A percentile compares a stretch with the other conserved stretches of the same genome.
These are phyloP conservation scores for Synanthedon myopaeformis DNA, from an alignment of 2,888 invertebrate species.

Conservation along the genomic window DNA sequence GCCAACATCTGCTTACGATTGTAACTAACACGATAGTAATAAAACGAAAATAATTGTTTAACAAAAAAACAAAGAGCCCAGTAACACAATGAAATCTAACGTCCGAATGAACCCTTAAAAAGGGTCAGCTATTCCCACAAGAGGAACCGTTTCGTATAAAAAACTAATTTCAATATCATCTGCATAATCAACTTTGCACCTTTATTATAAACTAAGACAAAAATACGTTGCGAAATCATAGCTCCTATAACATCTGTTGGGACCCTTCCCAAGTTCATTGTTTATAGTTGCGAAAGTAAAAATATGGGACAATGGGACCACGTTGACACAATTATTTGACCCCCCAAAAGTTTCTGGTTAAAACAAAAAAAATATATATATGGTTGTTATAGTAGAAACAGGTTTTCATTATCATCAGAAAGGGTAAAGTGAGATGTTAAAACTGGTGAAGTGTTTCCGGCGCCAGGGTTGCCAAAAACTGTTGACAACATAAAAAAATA, in stretches of 20 bases:
- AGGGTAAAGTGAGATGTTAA: slow-evolving; percentile 60
- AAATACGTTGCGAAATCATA: slow-evolving; percentile 24
- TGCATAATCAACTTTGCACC: slow-evolving; percentile 40
- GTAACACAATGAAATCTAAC: slow-evolving; percentile 33
- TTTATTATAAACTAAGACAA: slow-evolving; percentile 53
- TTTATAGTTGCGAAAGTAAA: slow-evolving; percentile 43
- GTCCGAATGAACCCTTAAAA: slow-evolving; percentile 30
- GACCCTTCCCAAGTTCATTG: slow-evolving; percentile 36
- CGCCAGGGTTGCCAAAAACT: slow-evolving; percentile 31
- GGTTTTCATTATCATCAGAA: slow-evolving; percentile 64
- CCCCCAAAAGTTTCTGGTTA: slow-evolving; percentile 32
- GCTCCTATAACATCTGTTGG: slow-evolving; percentile 43
- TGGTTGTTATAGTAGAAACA: slow-evolving; percentile 55
- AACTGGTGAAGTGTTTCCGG: slow-evolving; percentile 40
- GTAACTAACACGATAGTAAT: slow-evolving; percentile 4
- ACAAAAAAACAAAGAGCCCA: slow-evolving; percentile 34
- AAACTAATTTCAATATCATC: slow-evolving; percentile 54
- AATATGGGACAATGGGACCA: slow-evolving; percentile 30
- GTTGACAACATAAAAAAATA: background rate
- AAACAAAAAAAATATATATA: slow-evolving; percentile 64
- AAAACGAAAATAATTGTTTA: slow-evolving; percentile 36
- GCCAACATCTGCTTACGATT: background rate
- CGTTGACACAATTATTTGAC: slow-evolving; percentile 62
- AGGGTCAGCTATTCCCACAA: slow-evolving; percentile 58
- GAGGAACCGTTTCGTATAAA: slow-evolving; percentile 31